A percentile compares a stretch with the other conserved stretches of the same genome.
Evolutionary conservation across 2,888 invertebrate species (phyloP).

Genomic region (Teinopalpus imperialis): DNA sequence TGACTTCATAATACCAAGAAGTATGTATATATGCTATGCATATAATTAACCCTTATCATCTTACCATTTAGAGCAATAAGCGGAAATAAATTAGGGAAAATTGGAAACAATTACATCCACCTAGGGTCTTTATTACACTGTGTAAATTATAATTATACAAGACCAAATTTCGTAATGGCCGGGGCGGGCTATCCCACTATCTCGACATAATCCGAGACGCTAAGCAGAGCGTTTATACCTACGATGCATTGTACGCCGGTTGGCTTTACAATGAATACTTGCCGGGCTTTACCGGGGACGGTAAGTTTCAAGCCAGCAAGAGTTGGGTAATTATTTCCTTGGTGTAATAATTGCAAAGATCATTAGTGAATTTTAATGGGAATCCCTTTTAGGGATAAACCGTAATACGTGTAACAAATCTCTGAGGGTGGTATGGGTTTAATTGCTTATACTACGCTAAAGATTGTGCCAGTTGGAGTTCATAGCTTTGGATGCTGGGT

Average conservation of each 20-base stretch:
- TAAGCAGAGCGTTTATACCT: constrained; percentile 33
- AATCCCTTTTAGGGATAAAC: constrained; percentile 12
- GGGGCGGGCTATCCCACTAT: constrained; percentile 25
- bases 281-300: not conserved
- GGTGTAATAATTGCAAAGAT: constrained; percentile 19
- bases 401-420: constrained; percentile 2
- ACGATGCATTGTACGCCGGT: constrained; percentile 27
- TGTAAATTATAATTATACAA: constrained; percentile 20
- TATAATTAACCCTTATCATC: not conserved
- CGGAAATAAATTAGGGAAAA: not conserved
- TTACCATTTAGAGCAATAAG: not conserved
- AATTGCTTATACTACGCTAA: not conserved
- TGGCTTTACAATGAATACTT: constrained; percentile 28
- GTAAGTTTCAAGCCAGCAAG: not conserved
- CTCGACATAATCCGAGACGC: constrained; percentile 30
- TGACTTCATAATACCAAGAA: too few relatives aligned
- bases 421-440: not conserved
- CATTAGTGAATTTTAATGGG: constrained; percentile 22
- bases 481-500: too few relatives aligned
- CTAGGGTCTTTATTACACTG: constrained; percentile 10
- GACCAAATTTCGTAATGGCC: constrained; percentile 12
- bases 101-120: constrained; percentile 14
- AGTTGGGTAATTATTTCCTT: constrained; percentile 16
- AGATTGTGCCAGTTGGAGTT: too few relatives aligned
- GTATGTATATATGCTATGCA: too few relatives aligned